These are phyloP conservation scores for Falco peregrinus DNA, from an alignment of 2,797 vertebrate genomes.

Conservation along the genomic window DNA sequence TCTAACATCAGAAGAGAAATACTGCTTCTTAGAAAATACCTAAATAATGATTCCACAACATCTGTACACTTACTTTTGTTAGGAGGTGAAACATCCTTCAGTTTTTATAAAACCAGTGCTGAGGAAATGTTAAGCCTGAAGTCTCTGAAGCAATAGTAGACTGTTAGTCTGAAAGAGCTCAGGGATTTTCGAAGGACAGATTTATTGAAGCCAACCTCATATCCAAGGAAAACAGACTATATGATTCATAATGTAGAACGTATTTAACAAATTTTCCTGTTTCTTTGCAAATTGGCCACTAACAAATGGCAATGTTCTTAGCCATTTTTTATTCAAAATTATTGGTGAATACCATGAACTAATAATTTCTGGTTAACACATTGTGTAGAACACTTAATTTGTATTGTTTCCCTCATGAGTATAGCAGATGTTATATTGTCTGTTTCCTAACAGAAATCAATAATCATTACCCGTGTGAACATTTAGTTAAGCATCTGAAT, in stretches of 20 bases:
- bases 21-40: neutral
- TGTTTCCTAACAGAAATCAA: neutral
- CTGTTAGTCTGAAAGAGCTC: neutral
- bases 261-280: neutral
- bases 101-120: neutral
- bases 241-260: neutral
- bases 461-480: neutral
- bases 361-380: neutral
- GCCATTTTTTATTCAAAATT: neutral
- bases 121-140: neutral
- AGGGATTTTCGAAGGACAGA: neutral
- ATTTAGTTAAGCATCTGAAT: neutral
- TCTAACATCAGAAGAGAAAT: neutral
- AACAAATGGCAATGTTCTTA: neutral
- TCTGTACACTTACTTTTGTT: neutral
- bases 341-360: neutral
- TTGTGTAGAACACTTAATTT: neutral
- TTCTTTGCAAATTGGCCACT: neutral
- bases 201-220: neutral
- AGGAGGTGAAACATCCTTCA: neutral
- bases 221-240: neutral
- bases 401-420: neutral
- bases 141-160: neutral
- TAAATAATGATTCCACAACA: neutral
- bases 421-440: neutral